phyloP scores from a whole-genome alignment of 2,797 vertebrate genomes.

The Centropyge bicolor region DNA sequence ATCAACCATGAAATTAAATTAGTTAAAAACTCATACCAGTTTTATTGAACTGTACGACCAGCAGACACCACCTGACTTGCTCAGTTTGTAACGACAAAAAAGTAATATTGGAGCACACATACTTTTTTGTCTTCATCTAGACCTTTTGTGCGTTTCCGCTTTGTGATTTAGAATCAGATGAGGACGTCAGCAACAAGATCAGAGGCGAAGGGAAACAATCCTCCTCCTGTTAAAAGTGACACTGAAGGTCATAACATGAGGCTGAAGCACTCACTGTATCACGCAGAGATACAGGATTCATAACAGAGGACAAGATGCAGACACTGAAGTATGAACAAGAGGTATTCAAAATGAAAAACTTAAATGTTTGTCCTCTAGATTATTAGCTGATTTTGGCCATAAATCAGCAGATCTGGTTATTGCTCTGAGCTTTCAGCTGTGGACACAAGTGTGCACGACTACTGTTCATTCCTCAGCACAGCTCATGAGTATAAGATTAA shows the following conservation, averaged over 20 bases:
- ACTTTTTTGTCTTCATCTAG: neutral
- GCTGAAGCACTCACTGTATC: neutral
- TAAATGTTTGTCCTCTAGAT: neutral
- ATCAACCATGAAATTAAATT: neutral
- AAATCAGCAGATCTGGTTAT: constrained; percentile 14
- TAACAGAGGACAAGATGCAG: constrained; percentile 4
- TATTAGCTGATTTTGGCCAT: neutral
- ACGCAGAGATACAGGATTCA: constrained; percentile 5
- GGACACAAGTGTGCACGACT: neutral
- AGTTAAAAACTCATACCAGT: neutral
- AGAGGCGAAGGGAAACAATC: constrained; percentile 5
- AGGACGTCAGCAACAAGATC: neutral
- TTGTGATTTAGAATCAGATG: neutral
- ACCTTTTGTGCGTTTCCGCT: neutral
- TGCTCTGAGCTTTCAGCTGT: neutral
- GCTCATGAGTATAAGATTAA: neutral
- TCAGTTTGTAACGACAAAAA: neutral
- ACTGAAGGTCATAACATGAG: constrained; percentile 18
- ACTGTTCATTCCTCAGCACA: constrained; percentile 1
- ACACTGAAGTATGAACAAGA: neutral
- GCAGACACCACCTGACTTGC: neutral
- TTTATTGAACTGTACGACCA: neutral
- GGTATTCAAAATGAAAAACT: constrained; percentile 24
- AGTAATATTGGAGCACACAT: neutral
- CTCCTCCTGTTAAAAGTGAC: neutral